phyloP scores from a whole-genome alignment of 1,140 invertebrate genomes.

The Calosoma granatense region DNA sequence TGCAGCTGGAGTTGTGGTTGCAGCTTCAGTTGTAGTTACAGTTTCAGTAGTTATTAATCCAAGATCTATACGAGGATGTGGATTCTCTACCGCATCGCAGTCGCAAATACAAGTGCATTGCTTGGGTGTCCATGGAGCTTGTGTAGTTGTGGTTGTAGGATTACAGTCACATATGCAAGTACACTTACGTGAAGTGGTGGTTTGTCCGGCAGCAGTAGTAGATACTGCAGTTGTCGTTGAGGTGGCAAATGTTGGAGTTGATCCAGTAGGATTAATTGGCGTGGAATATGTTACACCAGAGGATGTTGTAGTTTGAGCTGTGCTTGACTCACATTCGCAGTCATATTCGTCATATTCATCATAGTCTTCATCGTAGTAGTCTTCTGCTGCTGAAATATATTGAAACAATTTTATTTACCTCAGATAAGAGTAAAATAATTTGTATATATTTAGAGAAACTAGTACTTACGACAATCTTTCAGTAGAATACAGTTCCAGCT shows the following conservation, averaged over 20 bases:
- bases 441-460: too few relatives aligned
- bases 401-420: too few relatives aligned
- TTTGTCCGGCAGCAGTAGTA: neutral
- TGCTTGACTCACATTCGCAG: neutral
- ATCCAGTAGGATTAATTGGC: neutral
- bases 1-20: neutral
- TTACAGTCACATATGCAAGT: neutral
- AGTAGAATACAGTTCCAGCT: constrained; percentile 6
- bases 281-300: neutral
- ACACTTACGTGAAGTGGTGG: neutral
- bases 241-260: neutral
- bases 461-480: constrained; percentile 2
- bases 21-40: neutral
- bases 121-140: too few relatives aligned
- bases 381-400: neutral
- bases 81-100: neutral
- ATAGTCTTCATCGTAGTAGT: neutral
- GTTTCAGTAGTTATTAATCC: neutral
- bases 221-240: neutral
- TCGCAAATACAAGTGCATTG: too few relatives aligned
- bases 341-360: neutral
- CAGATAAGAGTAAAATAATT: too few relatives aligned
- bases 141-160: neutral
- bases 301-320: neutral
- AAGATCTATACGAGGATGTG: neutral